A percentile compares a stretch with the other conserved stretches of the same genome.
Evolutionary conservation across 2,113 vertebrate genomes (phyloP).

Genomic region (Accipiter cooperii): DNA sequence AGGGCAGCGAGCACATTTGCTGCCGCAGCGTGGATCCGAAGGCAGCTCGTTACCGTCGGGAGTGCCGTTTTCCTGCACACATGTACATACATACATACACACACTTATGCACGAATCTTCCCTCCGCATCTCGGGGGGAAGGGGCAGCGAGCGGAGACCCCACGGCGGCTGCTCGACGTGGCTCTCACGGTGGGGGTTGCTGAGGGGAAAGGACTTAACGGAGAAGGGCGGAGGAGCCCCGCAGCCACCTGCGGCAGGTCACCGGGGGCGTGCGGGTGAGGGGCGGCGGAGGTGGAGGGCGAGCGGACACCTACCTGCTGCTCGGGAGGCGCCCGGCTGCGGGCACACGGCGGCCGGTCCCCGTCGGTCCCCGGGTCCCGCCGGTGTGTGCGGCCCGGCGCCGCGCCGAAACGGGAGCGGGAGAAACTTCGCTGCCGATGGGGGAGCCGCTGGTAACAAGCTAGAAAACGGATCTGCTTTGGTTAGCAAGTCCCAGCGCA

Average conservation of each 20-base stretch:
- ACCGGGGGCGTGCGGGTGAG: too few species aligned
- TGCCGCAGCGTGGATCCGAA: not conserved
- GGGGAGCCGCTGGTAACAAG: not conserved
- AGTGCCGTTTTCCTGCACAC: not conserved
- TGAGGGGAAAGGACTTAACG: not conserved
- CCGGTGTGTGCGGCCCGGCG: not conserved
- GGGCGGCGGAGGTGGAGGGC: not conserved
- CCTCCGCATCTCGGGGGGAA: not conserved
- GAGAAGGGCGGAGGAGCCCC: not conserved
- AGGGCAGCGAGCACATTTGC: not conserved
- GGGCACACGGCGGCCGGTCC: not conserved
- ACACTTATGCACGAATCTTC: rapidly evolving
- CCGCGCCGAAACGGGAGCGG: not conserved
- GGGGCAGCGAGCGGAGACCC: not conserved
- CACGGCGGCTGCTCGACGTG: not conserved
- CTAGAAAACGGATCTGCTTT: slow-evolving; percentile 13
- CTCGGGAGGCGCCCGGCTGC: not conserved
- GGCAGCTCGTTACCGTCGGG: not conserved
- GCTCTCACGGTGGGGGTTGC: too few species aligned
- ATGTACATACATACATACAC: rapidly evolving
- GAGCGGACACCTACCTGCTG: not conserved
- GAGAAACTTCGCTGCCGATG: not conserved
- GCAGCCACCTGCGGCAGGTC: not conserved
- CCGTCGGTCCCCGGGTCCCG: too few species aligned
- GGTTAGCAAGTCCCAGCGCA: not conserved